A percentile compares a stretch with the other conserved stretches of the same genome.
Conservation (phyloP, 2,113 vertebrate genomes). For the Chaetura pelagica region DNA sequence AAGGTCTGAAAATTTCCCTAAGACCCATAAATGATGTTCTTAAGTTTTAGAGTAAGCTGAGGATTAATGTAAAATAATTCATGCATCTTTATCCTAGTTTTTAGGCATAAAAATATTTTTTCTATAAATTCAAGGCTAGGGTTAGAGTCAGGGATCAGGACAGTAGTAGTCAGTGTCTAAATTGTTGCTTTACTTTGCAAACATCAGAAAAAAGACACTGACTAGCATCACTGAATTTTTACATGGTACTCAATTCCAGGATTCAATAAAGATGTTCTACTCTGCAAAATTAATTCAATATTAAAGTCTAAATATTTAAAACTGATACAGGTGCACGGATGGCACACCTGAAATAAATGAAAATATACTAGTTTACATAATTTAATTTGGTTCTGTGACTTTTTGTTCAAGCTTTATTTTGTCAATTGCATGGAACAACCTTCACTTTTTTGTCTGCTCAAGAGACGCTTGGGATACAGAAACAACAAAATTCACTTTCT, state of each 20-base stretch:
- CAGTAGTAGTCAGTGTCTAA: background rate
- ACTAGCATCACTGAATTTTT: background rate
- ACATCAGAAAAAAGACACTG: background rate
- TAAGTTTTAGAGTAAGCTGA: background rate
- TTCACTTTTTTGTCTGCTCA: background rate
- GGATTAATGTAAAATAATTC: background rate
- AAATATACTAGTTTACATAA: background rate
- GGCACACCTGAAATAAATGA: background rate
- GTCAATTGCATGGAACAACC: background rate
- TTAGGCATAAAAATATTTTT: background rate
- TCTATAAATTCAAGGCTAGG: background rate
- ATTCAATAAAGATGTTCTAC: background rate
- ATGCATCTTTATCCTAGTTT: background rate
- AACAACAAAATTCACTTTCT: background rate
- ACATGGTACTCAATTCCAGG: background rate
- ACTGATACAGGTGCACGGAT: background rate
- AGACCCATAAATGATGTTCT: accelerated
- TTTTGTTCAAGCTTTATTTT: background rate
- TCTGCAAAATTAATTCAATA: background rate
- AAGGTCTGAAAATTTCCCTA: background rate
- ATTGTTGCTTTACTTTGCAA: background rate
- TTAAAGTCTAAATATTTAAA: background rate
- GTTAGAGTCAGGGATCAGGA: background rate
- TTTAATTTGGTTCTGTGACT: background rate
- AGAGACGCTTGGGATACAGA: background rate